phyloP scores from a whole-genome alignment of 2,797 vertebrate species.

The Otus scops region DNA sequence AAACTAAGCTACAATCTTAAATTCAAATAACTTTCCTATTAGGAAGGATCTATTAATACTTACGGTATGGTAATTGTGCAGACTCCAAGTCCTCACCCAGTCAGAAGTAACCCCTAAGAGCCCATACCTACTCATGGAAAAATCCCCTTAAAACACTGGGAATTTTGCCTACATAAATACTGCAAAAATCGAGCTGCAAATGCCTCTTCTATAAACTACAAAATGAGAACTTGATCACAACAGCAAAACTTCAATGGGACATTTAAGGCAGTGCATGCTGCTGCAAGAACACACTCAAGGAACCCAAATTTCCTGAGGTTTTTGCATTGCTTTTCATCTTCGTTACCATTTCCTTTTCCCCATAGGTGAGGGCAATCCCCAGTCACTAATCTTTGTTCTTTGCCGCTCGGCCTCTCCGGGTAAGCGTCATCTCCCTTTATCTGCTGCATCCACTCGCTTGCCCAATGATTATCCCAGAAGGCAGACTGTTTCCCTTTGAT shows the following conservation, averaged over 20 bases:
- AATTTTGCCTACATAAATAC: constrained; percentile 9
- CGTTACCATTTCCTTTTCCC: not conserved
- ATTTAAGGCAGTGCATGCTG: not conserved
- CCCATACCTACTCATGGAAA: constrained; percentile 1
- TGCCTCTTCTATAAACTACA: not conserved
- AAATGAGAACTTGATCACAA: not conserved
- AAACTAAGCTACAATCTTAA: constrained; percentile 45
- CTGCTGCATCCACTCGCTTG: constrained; percentile 6
- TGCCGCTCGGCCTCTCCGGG: not conserved
- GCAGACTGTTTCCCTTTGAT: constrained; percentile 25
- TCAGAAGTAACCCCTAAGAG: not conserved
- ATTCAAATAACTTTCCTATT: constrained; percentile 53
- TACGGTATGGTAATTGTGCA: not conserved
- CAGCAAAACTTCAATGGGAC: not conserved
- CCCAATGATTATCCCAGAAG: not conserved
- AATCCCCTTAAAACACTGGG: constrained; percentile 7
- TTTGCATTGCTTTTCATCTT: not conserved
- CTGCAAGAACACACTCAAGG: not conserved
- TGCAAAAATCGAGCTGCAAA: not conserved
- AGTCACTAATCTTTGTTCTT: not conserved
- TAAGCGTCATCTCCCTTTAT: not conserved
- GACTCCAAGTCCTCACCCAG: constrained; percentile 6
- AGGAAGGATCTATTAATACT: constrained; percentile 54
- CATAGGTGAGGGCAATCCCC: not conserved
- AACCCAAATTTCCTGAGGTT: not conserved